phyloP scores from a whole-genome alignment of 2,888 invertebrate genomes.

The Chirona hameri region DNA sequence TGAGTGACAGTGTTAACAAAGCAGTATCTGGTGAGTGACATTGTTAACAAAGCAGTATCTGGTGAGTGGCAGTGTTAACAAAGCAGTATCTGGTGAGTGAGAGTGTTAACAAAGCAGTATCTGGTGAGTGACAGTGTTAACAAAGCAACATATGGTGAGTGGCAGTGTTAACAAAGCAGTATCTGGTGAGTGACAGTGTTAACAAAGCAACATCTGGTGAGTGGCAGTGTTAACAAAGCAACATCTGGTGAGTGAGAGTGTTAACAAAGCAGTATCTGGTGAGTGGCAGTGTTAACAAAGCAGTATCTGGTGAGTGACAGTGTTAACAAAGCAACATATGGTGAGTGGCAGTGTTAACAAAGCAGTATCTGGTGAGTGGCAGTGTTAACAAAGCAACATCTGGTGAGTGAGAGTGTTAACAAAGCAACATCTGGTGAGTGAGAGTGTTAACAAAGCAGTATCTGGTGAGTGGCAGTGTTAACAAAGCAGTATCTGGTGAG shows the following conservation, averaged over 20 bases:
- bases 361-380: conserved; percentile 64
- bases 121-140: conserved; percentile 53
- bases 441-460: not conserved
- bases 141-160: no score
- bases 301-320: conserved; percentile 61
- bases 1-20: conserved; percentile 44
- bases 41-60: conserved; percentile 68
- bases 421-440: conserved; percentile 66
- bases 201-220: no score
- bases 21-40: no score
- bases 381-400: not conserved
- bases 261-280: no score
- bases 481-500: conserved; percentile 67
- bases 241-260: conserved; percentile 59
- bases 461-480: no score
- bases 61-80: conserved; percentile 50
- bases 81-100: no score
- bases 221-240: no score
- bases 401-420: no score
- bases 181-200: conserved; percentile 57
- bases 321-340: no score
- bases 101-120: conserved; percentile 68
- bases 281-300: no score
- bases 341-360: no score
- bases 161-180: conserved; percentile 65